phyloP scores from a whole-genome alignment of 64 coral and sea anemone species.

The Montipora capricornis region DNA sequence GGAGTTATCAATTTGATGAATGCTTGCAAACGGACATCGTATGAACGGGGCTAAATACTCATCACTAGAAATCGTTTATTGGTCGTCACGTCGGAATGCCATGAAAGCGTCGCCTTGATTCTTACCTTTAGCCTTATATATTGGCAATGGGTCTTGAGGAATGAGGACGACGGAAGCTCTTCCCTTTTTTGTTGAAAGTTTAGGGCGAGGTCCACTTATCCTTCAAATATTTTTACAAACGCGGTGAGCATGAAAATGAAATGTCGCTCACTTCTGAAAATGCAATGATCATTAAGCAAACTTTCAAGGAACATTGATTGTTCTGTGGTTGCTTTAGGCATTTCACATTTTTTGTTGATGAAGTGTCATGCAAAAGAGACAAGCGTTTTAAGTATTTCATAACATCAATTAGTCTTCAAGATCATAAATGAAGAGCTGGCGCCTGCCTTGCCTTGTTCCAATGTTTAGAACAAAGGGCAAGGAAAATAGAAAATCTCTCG shows the following conservation, averaged over 20 bases:
- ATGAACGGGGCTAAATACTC: slow-evolving; percentile 29
- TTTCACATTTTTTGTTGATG: background rate
- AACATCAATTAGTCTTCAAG: background rate
- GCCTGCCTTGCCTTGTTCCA: slow-evolving; percentile 31
- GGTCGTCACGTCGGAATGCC: background rate
- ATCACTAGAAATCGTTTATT: background rate
- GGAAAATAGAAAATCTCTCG: background rate
- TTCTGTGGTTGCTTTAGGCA: background rate
- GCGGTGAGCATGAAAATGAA: background rate
- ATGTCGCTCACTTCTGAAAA: background rate
- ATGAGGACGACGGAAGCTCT: slow-evolving; percentile 25
- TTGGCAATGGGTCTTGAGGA: background rate
- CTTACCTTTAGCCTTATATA: background rate
- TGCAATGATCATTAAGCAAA: background rate
- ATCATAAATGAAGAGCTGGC: background rate
- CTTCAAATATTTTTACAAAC: slow-evolving; percentile 25
- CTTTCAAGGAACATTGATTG: too few relatives aligned
- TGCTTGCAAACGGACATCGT: slow-evolving; percentile 29
- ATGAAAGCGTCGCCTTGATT: too few relatives aligned
- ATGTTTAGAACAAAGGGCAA: slow-evolving; percentile 23
- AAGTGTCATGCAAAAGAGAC: background rate
- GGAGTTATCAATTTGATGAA: slow-evolving; percentile 41
- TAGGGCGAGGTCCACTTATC: slow-evolving; percentile 47
- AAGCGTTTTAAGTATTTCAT: background rate
- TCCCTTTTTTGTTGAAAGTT: slow-evolving; percentile 37